These are phyloP conservation scores for Linyphia triangularis DNA, from an alignment of 2,888 invertebrate genomes.

Conservation along the genomic window DNA sequence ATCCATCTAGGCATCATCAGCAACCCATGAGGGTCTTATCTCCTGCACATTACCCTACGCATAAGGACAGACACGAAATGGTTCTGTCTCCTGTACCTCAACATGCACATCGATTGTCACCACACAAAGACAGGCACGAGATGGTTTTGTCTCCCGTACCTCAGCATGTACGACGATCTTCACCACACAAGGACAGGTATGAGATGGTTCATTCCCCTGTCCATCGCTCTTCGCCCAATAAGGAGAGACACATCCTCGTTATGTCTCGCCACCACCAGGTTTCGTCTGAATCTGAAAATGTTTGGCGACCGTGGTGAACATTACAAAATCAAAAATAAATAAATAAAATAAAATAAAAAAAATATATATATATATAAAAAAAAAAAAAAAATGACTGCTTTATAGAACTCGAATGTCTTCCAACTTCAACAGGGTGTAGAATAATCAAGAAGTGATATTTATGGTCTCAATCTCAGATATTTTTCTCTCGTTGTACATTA, in stretches of 20 bases:
- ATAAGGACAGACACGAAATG: conserved; percentile 17
- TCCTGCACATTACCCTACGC: not conserved
- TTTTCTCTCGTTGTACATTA: not conserved
- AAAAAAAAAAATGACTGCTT: not conserved
- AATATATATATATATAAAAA: not conserved
- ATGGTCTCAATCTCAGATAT: conserved; percentile 32
- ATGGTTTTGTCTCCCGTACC: conserved; percentile 14
- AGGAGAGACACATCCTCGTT: conserved; percentile 14
- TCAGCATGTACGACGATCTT: not conserved
- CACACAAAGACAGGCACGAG: not conserved
- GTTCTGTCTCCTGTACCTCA: conserved; percentile 8
- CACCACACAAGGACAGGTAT: not conserved
- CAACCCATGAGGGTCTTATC: conserved; percentile 14
- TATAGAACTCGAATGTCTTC: conserved; percentile 10
- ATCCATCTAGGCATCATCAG: conserved; percentile 22
- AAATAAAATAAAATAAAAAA: not conserved
- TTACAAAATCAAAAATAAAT: not conserved
- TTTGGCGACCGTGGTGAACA: conserved; percentile 73
- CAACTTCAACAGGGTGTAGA: conserved; percentile 23
- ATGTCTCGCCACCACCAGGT: conserved; percentile 24
- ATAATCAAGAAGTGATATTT: conserved; percentile 39
- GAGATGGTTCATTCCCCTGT: conserved; percentile 28
- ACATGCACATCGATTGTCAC: not conserved
- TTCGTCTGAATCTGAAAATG: conserved; percentile 53
- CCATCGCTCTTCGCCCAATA: not conserved